A percentile compares a stretch with the other conserved stretches of the same genome.
Conservation (phyloP, 1,140 invertebrate species). For the Camponotus floridanus region DNA sequence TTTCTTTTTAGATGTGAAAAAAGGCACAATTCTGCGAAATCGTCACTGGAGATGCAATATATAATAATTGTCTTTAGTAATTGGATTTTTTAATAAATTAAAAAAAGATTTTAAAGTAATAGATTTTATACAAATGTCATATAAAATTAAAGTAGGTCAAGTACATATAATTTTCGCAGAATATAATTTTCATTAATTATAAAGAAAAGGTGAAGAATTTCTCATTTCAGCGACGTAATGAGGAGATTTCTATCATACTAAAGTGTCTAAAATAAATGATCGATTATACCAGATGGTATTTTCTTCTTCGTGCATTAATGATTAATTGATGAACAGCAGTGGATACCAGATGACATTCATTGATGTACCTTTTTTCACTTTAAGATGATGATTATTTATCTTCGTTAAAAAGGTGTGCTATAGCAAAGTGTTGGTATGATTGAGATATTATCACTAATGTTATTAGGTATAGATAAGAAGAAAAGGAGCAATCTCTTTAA, state of each 20-base stretch:
- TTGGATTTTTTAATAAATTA: background rate
- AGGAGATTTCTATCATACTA: background rate
- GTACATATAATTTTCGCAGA: background rate
- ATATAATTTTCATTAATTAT: background rate
- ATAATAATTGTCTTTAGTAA: constrained; percentile 5
- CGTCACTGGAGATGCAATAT: background rate
- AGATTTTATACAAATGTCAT: constrained; percentile 7
- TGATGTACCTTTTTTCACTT: constrained; percentile 30
- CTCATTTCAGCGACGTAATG: background rate
- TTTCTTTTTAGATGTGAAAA: background rate
- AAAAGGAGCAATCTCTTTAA: constrained; percentile 37
- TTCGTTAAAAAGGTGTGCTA: constrained; percentile 20
- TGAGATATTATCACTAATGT: constrained; percentile 67
- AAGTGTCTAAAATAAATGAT: constrained; percentile 29
- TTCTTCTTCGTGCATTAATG: constrained; percentile 12
- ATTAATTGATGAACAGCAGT: background rate
- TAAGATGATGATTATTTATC: constrained; percentile 37
- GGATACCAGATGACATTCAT: constrained; percentile 14
- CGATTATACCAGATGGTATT: background rate
- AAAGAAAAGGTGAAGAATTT: background rate
- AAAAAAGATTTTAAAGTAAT: background rate
- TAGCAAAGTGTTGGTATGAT: constrained; percentile 67
- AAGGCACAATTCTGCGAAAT: background rate
- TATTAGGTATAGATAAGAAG: constrained; percentile 69
- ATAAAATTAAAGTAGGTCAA: background rate